Evolutionary conservation across 2,888 invertebrate species (phyloP).

Genomic region (Sinhomidia bicolor): DNA sequence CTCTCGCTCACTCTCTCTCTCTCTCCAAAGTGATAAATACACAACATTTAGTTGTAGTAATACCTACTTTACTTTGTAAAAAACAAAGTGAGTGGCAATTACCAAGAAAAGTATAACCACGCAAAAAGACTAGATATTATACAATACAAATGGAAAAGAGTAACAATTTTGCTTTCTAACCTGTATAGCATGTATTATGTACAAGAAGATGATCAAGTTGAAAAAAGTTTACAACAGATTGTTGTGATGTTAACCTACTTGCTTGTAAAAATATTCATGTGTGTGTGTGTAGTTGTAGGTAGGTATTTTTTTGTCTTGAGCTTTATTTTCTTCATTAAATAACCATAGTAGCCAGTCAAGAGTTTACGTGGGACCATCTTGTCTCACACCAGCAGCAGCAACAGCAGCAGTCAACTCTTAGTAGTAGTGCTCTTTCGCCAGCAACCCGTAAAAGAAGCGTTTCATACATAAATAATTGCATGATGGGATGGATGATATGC

Average conservation of each 20-base stretch:
- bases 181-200: neutral
- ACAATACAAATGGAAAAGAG: neutral
- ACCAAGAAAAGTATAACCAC: neutral
- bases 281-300: too few species aligned
- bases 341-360: neutral
- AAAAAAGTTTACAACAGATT: neutral
- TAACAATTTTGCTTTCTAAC: too few species aligned
- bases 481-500: constrained; percentile 1
- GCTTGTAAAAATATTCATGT: neutral
- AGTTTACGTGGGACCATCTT: neutral
- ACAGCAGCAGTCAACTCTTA: too few species aligned
- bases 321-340: neutral
- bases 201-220: neutral
- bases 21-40: neutral
- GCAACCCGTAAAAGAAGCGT: too few species aligned
- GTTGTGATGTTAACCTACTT: neutral
- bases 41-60: neutral
- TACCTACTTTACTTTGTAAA: too few species aligned
- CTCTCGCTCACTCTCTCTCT: neutral
- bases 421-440: neutral
- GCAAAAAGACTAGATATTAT: neutral
- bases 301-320: neutral
- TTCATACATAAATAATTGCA: neutral
- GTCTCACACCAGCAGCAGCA: neutral
- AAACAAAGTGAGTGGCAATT: neutral